phyloP scores from a whole-genome alignment of 2,888 invertebrate species.

The Drosophila rubida region DNA sequence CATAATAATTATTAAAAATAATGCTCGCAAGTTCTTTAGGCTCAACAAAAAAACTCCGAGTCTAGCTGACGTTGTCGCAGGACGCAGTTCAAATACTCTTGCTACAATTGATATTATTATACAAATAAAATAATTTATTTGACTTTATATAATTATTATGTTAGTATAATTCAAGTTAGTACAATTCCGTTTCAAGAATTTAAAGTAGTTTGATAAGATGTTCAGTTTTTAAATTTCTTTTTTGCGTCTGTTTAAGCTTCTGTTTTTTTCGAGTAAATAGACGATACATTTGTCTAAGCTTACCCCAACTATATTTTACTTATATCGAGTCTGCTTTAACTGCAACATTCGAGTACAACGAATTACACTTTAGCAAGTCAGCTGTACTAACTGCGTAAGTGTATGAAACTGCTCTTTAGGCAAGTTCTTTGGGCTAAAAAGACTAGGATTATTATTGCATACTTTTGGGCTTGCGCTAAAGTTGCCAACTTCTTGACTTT shows the following conservation, averaged over 20 bases:
- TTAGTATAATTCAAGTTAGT: too few relatives aligned
- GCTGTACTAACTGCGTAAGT: background rate
- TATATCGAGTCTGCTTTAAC: background rate
- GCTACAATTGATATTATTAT: background rate
- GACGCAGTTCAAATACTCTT: background rate
- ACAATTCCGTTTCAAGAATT: too few relatives aligned
- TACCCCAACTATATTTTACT: too few relatives aligned
- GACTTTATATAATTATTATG: too few relatives aligned
- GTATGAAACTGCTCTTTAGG: constrained; percentile 10
- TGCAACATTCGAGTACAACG: background rate
- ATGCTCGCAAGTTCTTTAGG: constrained; percentile 32
- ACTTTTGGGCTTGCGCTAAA: constrained; percentile 40
- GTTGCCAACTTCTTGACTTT: constrained; percentile 39
- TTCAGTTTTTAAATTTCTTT: too few relatives aligned
- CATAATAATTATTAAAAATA: constrained; percentile 72
- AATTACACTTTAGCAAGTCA: background rate
- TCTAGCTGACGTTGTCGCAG: background rate
- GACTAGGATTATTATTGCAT: constrained; percentile 47
- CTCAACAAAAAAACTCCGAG: background rate
- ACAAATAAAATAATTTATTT: background rate
- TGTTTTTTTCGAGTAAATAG: too few relatives aligned
- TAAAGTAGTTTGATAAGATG: too few relatives aligned
- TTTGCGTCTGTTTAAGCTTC: too few relatives aligned
- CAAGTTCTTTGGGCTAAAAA: constrained; percentile 26
- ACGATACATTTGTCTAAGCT: too few relatives aligned